Base-by-base conservation (phyloP, 2,888 invertebrate genomes). In the Scaeva pyrastri region DNA sequence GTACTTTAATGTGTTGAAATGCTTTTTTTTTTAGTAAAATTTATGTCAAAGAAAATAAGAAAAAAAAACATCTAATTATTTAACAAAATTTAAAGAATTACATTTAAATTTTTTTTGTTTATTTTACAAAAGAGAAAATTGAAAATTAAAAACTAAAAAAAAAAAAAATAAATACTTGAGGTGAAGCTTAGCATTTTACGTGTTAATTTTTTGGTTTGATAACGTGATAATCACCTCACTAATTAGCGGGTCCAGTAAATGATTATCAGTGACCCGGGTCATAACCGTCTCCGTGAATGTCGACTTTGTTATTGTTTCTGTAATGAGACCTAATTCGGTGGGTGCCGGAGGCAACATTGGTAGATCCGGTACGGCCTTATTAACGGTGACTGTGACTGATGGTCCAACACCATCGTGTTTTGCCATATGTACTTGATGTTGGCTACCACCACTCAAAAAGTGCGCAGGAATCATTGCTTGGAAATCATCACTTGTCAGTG, bases 281-380 rank as follows among this genome's bases (percentile, higher is more conserved):
- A 98, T 97, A 89, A 97, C 97, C 88, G 97, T 98, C 94, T 98
- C 98, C 91, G 98, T 98, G 94, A 97, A 96, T 89, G 98, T 98
- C 92, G 97, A 97, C 95, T 97, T 98, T 93, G 98, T 98, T 94
- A 98, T 97, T 93, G 97, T 97, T 94, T 98, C 98, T 89, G 97
- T 98, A 94, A 97, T 96, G 93, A 95, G 95, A 92, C 98, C 98
- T 92, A 96, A 95, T 89, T 96, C 94, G 88, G 96, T 96, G 88
- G 97, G 97, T 89, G 97, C 95, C 91, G 97, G 97, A 89, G 97
- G 97, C 91, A 96, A 95, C 91, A 95, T 94, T 90, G 96, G 94
- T 90, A 95, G 94, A 90, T 95, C 95, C 90, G 95, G 94, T 89
- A 94, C 93, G 89, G 93, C 93, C 92, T 96, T 96, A 93, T 96